A percentile compares a stretch with the other conserved stretches of the same genome.
Evolutionary conservation across 2,797 vertebrate genomes (phyloP).

Genomic region (Mareca strepera): DNA sequence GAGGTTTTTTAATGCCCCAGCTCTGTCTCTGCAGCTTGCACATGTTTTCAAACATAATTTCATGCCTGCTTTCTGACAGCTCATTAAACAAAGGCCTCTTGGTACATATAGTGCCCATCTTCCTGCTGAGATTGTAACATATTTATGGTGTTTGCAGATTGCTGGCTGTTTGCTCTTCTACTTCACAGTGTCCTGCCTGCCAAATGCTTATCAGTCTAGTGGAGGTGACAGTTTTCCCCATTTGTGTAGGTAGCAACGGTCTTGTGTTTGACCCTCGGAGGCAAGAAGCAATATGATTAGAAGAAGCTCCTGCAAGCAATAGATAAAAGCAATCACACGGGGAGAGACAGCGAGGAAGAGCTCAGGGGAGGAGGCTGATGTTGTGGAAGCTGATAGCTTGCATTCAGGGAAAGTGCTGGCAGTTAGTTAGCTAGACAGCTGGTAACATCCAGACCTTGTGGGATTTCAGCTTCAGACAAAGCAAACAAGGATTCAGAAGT

Average conservation of each 20-base stretch:
- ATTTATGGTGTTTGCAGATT: constrained; percentile 84
- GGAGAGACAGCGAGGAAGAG: constrained; percentile 72
- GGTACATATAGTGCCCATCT: constrained; percentile 81
- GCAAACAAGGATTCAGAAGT: constrained; percentile 77
- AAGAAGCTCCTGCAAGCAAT: constrained; percentile 80
- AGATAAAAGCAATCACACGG: constrained; percentile 84
- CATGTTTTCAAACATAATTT: constrained; percentile 85
- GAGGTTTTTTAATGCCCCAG: constrained; percentile 71
- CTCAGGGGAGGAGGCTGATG: constrained; percentile 76
- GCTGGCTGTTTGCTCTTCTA: constrained; percentile 81
- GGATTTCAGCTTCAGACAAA: constrained; percentile 82
- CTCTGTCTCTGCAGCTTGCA: constrained; percentile 79
- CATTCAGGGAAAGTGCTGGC: constrained; percentile 76
- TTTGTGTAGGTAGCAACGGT: constrained; percentile 82
- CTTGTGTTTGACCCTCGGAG: constrained; percentile 81
- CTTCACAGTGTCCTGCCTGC: constrained; percentile 81
- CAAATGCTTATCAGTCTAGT: constrained; percentile 84
- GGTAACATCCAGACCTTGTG: constrained; percentile 78
- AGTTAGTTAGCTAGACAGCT: constrained; percentile 83
- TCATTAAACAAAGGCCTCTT: constrained; percentile 86
- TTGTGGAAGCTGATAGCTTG: constrained; percentile 75
- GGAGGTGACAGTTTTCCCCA: constrained; percentile 81
- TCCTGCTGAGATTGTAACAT: constrained; percentile 81
- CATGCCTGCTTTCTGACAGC: constrained; percentile 84
- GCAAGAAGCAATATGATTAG: constrained; percentile 82